Conservation (phyloP, 2,888 invertebrate genomes). For the Tetheella fluctuosa region DNA sequence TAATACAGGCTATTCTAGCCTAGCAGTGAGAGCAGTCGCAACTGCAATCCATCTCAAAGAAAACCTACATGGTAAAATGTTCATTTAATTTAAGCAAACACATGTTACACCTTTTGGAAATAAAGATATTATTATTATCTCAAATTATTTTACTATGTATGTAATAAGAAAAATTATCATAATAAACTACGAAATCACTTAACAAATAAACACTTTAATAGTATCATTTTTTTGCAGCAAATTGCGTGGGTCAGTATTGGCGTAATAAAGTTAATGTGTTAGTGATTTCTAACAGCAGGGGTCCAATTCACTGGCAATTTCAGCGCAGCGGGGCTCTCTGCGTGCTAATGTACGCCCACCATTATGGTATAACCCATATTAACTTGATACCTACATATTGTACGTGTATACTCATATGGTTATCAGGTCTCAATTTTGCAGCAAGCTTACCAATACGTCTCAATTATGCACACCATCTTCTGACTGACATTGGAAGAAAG, state of each 20-base stretch:
- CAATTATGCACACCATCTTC: not conserved
- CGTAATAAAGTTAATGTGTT: slow-evolving; percentile 66
- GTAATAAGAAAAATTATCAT: not conserved
- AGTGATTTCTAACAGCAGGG: slow-evolving; percentile 64
- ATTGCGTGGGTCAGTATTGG: slow-evolving; percentile 62
- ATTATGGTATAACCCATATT: slow-evolving; percentile 41
- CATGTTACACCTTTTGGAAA: no score
- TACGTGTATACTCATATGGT: not conserved
- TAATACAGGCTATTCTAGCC: no score
- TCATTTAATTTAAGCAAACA: no score
- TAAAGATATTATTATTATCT: no score
- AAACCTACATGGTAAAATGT: no score
- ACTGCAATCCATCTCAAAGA: no score
- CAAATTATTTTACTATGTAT: no score
- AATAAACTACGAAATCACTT: not conserved
- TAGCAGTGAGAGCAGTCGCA: no score
- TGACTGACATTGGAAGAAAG: not conserved
- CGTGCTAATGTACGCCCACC: slow-evolving; percentile 56
- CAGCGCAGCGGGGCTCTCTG: slow-evolving; percentile 50
- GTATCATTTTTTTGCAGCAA: slow-evolving; percentile 48
- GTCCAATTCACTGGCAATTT: slow-evolving; percentile 66
- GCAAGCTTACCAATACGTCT: not conserved
- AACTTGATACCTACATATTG: slow-evolving; percentile 26
- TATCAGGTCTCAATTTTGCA: not conserved
- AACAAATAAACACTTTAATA: slow-evolving; percentile 2